These are phyloP conservation scores for Apteryx owenii DNA, from an alignment of 2,113 vertebrate genomes.

Conservation along the genomic window DNA sequence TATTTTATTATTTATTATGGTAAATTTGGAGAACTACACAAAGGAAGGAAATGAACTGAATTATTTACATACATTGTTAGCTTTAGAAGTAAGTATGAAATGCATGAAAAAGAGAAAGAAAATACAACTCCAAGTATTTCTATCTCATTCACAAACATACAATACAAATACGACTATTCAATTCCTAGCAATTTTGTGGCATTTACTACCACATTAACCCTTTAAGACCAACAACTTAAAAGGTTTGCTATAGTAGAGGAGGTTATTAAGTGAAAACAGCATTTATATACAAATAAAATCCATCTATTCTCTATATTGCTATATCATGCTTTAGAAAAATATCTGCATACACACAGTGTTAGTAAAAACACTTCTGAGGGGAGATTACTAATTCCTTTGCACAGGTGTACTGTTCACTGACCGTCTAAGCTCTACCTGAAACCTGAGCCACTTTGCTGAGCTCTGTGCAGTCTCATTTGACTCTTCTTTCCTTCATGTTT, in stretches of 20 bases:
- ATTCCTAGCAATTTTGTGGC: neutral
- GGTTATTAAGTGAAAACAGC: neutral
- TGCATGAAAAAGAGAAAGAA: neutral
- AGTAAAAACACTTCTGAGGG: neutral
- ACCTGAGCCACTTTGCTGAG: neutral
- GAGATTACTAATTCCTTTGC: neutral
- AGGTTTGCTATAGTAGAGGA: neutral
- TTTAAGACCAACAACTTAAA: neutral
- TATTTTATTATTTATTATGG: neutral
- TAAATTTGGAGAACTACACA: neutral
- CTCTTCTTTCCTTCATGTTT: neutral
- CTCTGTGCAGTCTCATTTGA: neutral
- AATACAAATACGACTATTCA: neutral
- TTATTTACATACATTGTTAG: neutral
- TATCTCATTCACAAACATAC: neutral
- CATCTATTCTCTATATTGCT: neutral
- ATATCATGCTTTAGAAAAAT: neutral
- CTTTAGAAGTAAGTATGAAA: neutral
- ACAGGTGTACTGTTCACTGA: neutral
- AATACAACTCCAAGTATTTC: neutral
- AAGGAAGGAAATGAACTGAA: neutral
- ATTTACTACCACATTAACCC: neutral
- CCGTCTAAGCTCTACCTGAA: neutral
- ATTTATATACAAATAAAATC: neutral
- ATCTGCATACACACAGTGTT: rapidly evolving